Percentiles rank a stretch among this genome's conserved stretches.
These are phyloP conservation scores for Rhinichthys osculus DNA, from an alignment of 2,797 vertebrate species.

Conservation along the genomic window DNA sequence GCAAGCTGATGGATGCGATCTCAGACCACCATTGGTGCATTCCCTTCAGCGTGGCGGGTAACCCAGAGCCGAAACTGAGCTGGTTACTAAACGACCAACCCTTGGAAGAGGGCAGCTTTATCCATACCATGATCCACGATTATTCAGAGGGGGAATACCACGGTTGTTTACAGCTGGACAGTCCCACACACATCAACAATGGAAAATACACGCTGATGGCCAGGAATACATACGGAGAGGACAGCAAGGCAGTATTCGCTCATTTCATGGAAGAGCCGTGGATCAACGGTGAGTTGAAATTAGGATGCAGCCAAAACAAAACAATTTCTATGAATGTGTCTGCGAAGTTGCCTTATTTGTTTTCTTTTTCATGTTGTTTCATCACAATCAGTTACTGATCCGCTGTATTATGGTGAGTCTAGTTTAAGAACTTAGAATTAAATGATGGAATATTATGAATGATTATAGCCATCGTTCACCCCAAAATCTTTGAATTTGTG, in stretches of 20 bases:
- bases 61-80: conserved; percentile 84
- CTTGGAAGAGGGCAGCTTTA: conserved; percentile 86
- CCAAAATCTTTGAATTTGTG: neutral
- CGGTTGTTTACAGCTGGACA: conserved; percentile 96
- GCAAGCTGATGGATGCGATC: conserved; percentile 89
- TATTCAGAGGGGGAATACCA: conserved; percentile 91
- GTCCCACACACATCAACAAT: conserved; percentile 94
- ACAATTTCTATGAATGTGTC: neutral
- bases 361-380: conserved; percentile 25
- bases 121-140: conserved; percentile 90
- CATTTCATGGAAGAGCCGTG: conserved; percentile 92
- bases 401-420: conserved; percentile 79
- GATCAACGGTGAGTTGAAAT: conserved; percentile 77
- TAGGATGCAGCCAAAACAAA: neutral
- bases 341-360: conserved; percentile 36
- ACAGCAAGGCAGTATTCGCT: conserved; percentile 84
- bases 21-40: conserved; percentile 98
- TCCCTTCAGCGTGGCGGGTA: conserved; percentile 95
- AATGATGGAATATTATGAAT: neutral
- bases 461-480: neutral
- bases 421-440: neutral
- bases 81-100: conserved; percentile 84
- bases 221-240: conserved; percentile 83
- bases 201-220: conserved; percentile 90
- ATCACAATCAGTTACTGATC: conserved; percentile 69